Evolutionary conservation across 2,888 invertebrate genomes (phyloP).

Genomic region (Alloscopus bannaensis): DNA sequence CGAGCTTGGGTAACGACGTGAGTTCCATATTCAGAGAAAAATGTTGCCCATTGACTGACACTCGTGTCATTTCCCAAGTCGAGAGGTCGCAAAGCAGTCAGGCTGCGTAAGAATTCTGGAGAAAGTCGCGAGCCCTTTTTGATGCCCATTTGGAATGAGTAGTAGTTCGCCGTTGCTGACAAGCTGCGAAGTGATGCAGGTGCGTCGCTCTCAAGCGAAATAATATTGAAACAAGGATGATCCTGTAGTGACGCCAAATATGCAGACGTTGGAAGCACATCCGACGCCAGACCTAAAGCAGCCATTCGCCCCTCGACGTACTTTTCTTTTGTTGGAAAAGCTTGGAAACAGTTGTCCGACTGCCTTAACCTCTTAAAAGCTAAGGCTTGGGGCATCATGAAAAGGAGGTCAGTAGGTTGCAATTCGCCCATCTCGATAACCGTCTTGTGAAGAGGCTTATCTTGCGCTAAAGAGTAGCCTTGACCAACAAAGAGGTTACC

Average conservation of each 20-base stretch:
- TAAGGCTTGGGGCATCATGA: slow-evolving; percentile 27
- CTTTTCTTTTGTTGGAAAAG: slow-evolving; percentile 3
- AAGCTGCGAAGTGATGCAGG: slow-evolving; percentile 22
- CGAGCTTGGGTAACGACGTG: slow-evolving; percentile 41
- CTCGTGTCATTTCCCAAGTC: slow-evolving; percentile 26
- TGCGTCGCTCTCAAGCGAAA: slow-evolving; percentile 1
- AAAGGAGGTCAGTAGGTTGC: slow-evolving; percentile 33
- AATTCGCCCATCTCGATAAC: slow-evolving; percentile 13
- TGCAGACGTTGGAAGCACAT: not conserved
- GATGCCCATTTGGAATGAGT: slow-evolving; percentile 43
- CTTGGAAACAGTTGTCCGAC: slow-evolving; percentile 35
- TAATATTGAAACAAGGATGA: slow-evolving; percentile 32
- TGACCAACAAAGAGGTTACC: slow-evolving; percentile 27
- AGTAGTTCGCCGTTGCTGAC: slow-evolving; percentile 40
- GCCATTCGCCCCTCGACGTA: slow-evolving; percentile 25
- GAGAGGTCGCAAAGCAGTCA: slow-evolving; percentile 27
- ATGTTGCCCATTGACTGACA: slow-evolving; percentile 32
- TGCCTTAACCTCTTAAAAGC: slow-evolving; percentile 10
- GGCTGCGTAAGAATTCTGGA: not conserved
- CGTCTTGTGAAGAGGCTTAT: slow-evolving; percentile 29
- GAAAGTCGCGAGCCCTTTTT: not conserved
- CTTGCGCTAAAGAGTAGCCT: slow-evolving; percentile 44
- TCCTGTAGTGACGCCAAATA: not conserved
- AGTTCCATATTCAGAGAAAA: slow-evolving; percentile 51
- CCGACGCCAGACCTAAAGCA: slow-evolving; percentile 23